Percentiles rank a stretch among this genome's conserved stretches.
Evolutionary conservation across 2,113 vertebrate species (phyloP).

Genomic region (Sula dactylatra): DNA sequence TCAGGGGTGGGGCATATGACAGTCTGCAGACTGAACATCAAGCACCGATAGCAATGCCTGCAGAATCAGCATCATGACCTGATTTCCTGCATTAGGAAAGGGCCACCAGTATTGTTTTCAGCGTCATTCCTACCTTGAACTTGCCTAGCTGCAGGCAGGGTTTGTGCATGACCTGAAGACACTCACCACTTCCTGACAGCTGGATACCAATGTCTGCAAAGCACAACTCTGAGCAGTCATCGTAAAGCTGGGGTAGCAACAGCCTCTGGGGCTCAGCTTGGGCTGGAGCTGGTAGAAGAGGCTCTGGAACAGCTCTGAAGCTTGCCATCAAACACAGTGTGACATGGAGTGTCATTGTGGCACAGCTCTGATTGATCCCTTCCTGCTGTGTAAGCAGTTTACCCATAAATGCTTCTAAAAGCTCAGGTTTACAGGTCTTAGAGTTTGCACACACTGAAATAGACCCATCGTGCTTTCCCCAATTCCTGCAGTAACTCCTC

Average conservation of each 20-base stretch:
- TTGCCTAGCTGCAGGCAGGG: background rate
- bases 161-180: background rate
- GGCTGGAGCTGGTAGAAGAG: background rate
- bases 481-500: background rate
- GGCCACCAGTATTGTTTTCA: background rate
- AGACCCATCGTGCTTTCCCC: background rate
- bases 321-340: accelerated
- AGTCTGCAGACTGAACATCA: background rate
- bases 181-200: background rate
- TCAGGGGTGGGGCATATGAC: background rate
- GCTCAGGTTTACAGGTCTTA: background rate
- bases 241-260: background rate
- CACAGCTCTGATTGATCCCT: accelerated
- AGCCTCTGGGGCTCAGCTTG: background rate
- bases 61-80: background rate
- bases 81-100: background rate
- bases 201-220: background rate
- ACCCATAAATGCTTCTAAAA: background rate
- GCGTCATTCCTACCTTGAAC: background rate
- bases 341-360: background rate
- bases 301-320: background rate
- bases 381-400: background rate
- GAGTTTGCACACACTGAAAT: background rate
- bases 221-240: background rate
- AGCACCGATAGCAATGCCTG: background rate